Conservation (phyloP, 2,888 invertebrate species). For the Andrena marginata region DNA sequence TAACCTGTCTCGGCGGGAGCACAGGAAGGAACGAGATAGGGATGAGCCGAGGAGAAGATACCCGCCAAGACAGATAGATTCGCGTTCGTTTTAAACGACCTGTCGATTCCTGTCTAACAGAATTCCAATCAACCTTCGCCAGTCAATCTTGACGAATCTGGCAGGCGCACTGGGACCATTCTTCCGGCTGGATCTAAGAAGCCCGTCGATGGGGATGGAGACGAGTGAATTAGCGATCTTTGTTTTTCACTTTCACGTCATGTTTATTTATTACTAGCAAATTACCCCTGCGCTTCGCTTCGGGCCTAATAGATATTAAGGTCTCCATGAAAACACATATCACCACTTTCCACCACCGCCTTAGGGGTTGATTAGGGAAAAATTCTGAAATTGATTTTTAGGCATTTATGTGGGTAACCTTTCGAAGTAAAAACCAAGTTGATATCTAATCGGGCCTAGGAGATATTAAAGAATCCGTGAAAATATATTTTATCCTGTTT, state of each 20-base stretch:
- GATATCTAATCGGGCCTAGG: too few relatives aligned
- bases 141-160: conserved; percentile 48
- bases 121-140: conserved; percentile 46
- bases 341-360: too few relatives aligned
- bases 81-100: conserved; percentile 59
- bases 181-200: neutral
- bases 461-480: too few relatives aligned
- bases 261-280: neutral
- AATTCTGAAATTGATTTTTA: too few relatives aligned
- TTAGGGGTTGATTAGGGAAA: too few relatives aligned
- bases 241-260: neutral
- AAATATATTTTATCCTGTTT: too few relatives aligned
- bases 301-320: too few relatives aligned
- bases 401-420: too few relatives aligned
- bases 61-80: conserved; percentile 51
- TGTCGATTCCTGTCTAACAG: conserved; percentile 61
- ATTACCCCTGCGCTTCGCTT: too few relatives aligned
- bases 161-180: conserved; percentile 18
- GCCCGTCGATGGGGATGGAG: neutral
- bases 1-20: conserved; percentile 68
- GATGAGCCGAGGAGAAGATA: conserved; percentile 54
- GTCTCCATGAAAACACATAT: too few relatives aligned
- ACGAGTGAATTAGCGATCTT: conserved; percentile 6
- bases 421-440: too few relatives aligned
- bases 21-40: conserved; percentile 49